These are phyloP conservation scores for Mallotus villosus DNA, from an alignment of 2,797 vertebrate species.

Conservation along the genomic window DNA sequence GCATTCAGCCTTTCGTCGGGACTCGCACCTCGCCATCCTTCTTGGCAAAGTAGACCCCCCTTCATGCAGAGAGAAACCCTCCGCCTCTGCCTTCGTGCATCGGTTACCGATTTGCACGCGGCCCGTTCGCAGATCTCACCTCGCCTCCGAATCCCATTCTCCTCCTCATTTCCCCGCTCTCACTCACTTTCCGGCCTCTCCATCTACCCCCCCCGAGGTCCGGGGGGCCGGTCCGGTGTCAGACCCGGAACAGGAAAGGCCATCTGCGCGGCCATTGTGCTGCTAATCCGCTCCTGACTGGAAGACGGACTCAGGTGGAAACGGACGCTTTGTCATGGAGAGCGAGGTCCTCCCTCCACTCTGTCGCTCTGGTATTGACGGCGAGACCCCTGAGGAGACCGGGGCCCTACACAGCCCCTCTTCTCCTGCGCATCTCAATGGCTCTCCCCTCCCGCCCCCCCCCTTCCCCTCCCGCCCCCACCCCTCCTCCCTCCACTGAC, in stretches of 20 bases:
- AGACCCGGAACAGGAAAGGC: constrained; percentile 41
- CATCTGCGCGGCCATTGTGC: constrained; percentile 64
- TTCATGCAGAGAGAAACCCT: neutral
- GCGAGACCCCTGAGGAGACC: constrained; percentile 27
- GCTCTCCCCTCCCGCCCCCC: constrained; percentile 33
- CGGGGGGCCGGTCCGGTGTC: constrained; percentile 3
- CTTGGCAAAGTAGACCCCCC: no score
- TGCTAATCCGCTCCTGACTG: constrained; percentile 56
- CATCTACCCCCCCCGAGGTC: constrained; percentile 10
- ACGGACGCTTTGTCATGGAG: constrained; percentile 62
- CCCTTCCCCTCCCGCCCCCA: constrained; percentile 33
- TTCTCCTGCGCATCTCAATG: constrained; percentile 62
- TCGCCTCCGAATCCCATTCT: constrained; percentile 15
- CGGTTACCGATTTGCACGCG: neutral
- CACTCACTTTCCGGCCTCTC: constrained; percentile 39
- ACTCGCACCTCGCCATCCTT: neutral
- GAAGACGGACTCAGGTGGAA: constrained; percentile 62
- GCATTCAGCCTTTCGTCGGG: neutral
- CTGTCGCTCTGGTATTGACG: constrained; percentile 27
- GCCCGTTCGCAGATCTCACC: constrained; percentile 16
- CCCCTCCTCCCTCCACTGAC: constrained; percentile 38
- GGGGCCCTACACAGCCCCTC: constrained; percentile 42
- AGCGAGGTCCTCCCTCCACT: constrained; percentile 24
- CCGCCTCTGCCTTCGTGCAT: no score
- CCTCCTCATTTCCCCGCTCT: constrained; percentile 1